Base-by-base conservation (phyloP, 1,140 invertebrate genomes). In the Paralvinella palmiformis region DNA sequence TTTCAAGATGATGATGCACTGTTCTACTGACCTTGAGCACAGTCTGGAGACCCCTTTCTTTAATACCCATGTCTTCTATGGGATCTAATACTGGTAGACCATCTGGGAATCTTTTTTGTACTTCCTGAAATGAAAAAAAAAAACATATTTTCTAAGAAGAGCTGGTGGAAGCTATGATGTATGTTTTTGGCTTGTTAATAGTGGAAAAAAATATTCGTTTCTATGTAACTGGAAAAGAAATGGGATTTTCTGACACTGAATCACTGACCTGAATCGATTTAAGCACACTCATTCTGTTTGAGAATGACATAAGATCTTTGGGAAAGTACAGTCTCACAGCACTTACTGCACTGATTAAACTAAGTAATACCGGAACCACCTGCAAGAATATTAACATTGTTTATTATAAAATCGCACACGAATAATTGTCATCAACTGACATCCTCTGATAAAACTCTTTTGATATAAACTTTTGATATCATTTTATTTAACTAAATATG, bases 1-100 rank as follows among this genome's bases (percentile, higher is more conserved):
- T n/a, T n/a, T n/a, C n/a, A n/a, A n/a, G n/a, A n/a, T n/a, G n/a
- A n/a, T n/a, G n/a, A n/a, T n/a, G n/a, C n/a, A 44, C n/a, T 44
- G 13, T 44, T 15, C 13, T 44, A 32, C 65, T 50, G 60, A 83
- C 79, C 68, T 80, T 81, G 24, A 84, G 72, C 55, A 94, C 85
- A 37, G 90, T 85, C 69, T 88, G 84, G 64, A 98, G 93, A 10
- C 84, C 85, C 3, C 85, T 73, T 53, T 96, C 91, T 64, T 89
- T 88, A 56, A 99, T 98, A 72, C 90, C 88, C 95, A 99, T 98
- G 76, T 99, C 96, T 56, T 89, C 89, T 32, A 97, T 85, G 4
- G 96, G 96, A 84, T 99, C 90, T 0, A 99, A 78, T 2, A 95
- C 75, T 0, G 96, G 96, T 13, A 92, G 84, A 1, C 90, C 90